phyloP scores from a whole-genome alignment of 2,113 vertebrate species.

The Dipodomys stephensi region DNA sequence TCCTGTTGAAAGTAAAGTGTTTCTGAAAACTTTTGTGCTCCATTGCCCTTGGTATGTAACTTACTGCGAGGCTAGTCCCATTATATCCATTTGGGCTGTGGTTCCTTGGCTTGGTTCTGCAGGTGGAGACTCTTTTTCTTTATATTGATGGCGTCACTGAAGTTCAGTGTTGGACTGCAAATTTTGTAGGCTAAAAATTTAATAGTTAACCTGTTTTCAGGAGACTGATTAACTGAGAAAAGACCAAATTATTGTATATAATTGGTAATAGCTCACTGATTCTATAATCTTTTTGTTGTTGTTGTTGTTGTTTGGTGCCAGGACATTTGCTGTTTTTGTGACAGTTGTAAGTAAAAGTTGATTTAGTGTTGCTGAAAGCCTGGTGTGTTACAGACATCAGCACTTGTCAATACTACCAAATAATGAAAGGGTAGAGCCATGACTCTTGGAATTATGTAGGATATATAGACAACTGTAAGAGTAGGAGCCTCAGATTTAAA shows the following conservation, averaged over 20 bases:
- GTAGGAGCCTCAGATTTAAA: not conserved
- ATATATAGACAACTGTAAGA: not conserved
- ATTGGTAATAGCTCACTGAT: not conserved
- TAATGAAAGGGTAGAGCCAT: not conserved
- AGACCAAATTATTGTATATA: not conserved
- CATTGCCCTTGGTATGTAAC: not conserved
- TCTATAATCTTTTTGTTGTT: not conserved
- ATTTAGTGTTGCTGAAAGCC: not conserved
- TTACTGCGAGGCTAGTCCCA: not conserved
- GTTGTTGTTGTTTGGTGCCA: not conserved
- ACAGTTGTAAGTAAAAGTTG: not conserved
- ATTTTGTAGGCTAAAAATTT: slow-evolving; percentile 3
- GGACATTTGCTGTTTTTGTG: not conserved
- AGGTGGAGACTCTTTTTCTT: not conserved
- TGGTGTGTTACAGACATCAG: not conserved
- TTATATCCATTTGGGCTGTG: not conserved
- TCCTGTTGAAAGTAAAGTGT: not conserved
- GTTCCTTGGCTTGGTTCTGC: not conserved
- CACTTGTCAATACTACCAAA: not conserved
- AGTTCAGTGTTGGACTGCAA: not conserved
- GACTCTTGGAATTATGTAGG: not conserved
- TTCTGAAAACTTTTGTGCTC: not conserved
- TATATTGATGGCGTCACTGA: not conserved
- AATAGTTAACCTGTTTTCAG: not conserved
- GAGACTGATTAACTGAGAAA: not conserved